Evolutionary conservation across 1,140 invertebrate species (phyloP).

Genomic region (Liolophura sinensis): DNA sequence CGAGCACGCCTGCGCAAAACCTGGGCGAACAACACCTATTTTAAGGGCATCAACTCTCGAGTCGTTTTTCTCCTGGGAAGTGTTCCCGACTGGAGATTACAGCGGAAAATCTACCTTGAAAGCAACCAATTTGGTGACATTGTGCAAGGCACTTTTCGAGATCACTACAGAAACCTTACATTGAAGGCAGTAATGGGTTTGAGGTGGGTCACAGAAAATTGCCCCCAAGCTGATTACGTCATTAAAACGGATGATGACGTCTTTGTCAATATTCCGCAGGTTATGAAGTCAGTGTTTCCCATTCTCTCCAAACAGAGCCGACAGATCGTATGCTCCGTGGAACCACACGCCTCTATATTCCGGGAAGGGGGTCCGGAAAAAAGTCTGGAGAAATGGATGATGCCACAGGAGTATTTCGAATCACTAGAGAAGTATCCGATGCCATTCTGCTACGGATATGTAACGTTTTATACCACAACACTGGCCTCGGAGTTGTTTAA

Average conservation of each 20-base stretch:
- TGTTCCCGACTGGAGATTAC: constrained; percentile 2
- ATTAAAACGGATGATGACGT: constrained; percentile 91
- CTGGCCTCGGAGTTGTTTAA: constrained; percentile 49
- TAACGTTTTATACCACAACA: constrained; percentile 52
- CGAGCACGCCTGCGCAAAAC: constrained; percentile 43
- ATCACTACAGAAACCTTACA: constrained; percentile 33
- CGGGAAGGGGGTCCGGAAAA: no score
- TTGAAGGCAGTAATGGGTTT: constrained; percentile 77
- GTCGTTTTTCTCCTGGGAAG: constrained; percentile 20
- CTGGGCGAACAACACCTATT: constrained; percentile 42
- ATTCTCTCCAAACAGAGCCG: constrained; percentile 11
- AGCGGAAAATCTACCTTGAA: constrained; percentile 20
- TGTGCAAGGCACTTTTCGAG: constrained; percentile 30
- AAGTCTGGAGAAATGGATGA: constrained; percentile 10
- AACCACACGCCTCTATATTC: constrained; percentile 17
- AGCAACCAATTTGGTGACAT: constrained; percentile 26
- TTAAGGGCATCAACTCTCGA: constrained; percentile 20
- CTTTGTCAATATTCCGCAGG: constrained; percentile 70
- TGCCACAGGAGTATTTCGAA: constrained; percentile 24
- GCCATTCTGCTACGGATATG: constrained; percentile 57
- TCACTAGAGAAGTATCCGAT: constrained; percentile 25
- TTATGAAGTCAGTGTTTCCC: constrained; percentile 11
- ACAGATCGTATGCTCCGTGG: constrained; percentile 26
- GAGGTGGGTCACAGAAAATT: constrained; percentile 72
- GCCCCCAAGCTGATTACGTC: constrained; percentile 68